Evolutionary conservation across 1,140 invertebrate genomes (phyloP).

Genomic region (Planococcus citri): DNA sequence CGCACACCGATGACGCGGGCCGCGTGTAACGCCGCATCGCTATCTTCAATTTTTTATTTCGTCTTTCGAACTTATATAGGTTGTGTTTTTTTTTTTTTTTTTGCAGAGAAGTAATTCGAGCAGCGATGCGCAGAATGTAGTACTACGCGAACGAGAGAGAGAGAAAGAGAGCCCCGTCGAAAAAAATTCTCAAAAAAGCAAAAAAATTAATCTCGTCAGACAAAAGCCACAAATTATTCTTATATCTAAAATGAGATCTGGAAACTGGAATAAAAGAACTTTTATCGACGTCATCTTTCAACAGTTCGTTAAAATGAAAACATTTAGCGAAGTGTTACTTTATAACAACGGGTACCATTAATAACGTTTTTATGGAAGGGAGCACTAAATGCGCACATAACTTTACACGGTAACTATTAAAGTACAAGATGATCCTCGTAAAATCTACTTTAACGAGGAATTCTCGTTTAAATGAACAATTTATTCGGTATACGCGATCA

Average conservation of each 20-base stretch:
- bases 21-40: too few species aligned
- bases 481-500: conserved; percentile 1
- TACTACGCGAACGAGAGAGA: too few species aligned
- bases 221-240: conserved; percentile 7
- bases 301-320: conserved; percentile 7
- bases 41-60: too few species aligned
- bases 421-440: conserved; percentile 2
- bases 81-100: too few species aligned
- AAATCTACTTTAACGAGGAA: neutral
- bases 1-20: too few species aligned
- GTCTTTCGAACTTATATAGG: too few species aligned
- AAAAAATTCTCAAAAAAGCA: neutral
- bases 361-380: conserved; percentile 2
- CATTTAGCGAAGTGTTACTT: conserved; percentile 2
- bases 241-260: conserved; percentile 7
- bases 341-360: conserved; percentile 1
- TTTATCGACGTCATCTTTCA: conserved; percentile 3
- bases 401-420: neutral
- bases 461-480: neutral
- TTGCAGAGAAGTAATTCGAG: too few species aligned
- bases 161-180: too few species aligned
- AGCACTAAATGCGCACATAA: neutral
- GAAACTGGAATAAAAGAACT: conserved; percentile 8
- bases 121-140: too few species aligned
- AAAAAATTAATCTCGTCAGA: conserved; percentile 3